Conservation (phyloP, 2,888 invertebrate species). For the Morinoia aosen region DNA sequence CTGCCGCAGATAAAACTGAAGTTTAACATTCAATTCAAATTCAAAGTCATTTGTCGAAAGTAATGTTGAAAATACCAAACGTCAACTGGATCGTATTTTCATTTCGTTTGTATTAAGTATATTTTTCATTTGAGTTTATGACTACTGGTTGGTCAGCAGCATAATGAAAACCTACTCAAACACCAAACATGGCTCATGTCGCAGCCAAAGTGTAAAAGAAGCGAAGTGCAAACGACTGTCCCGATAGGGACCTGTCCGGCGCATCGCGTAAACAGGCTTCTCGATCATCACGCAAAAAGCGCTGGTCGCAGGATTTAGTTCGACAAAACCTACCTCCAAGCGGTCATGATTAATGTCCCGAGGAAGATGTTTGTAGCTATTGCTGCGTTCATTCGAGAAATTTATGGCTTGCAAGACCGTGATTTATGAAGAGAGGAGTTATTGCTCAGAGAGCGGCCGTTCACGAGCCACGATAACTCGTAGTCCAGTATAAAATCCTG, state of each 20-base stretch:
- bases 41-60: too few species aligned
- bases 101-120: too few species aligned
- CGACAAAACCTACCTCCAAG: background rate
- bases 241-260: background rate
- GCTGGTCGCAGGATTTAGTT: background rate
- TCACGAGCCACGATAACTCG: background rate
- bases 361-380: slow-evolving; percentile 17
- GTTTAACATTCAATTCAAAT: too few species aligned
- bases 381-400: slow-evolving; percentile 10
- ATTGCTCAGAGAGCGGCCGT: slow-evolving; percentile 10
- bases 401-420: background rate
- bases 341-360: slow-evolving; percentile 2
- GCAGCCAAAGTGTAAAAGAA: too few species aligned
- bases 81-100: too few species aligned
- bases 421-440: slow-evolving; percentile 9
- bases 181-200: too few species aligned
- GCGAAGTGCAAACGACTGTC: background rate
- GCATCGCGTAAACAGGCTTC: background rate
- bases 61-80: too few species aligned
- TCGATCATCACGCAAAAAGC: background rate
- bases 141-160: too few species aligned
- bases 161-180: too few species aligned
- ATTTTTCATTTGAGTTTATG: too few species aligned
- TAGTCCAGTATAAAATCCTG: background rate
- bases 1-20: too few species aligned